A percentile compares a stretch with the other conserved stretches of the same genome.
Evolutionary conservation across 2,113 vertebrate species (phyloP).

Genomic region (Psittacus erithacus): DNA sequence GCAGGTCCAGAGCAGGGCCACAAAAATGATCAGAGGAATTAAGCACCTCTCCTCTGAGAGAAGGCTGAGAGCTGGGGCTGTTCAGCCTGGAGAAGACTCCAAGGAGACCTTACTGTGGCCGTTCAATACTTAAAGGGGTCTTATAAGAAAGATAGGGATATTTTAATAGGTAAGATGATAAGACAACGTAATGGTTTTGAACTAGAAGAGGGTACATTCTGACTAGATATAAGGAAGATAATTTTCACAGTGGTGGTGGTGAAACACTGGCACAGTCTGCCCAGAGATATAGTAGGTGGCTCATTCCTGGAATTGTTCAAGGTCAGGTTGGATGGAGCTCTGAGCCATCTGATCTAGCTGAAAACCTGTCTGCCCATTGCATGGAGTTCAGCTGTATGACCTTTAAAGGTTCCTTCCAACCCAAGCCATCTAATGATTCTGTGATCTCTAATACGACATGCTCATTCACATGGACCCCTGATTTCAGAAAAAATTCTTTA

Average conservation of each 20-base stretch:
- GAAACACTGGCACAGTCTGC: not conserved
- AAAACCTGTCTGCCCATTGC: too few species aligned
- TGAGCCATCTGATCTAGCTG: rapidly evolving
- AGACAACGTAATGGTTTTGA: not conserved
- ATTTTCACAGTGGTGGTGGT: not conserved
- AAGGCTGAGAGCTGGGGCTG: not conserved
- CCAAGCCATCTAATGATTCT: not conserved
- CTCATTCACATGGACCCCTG: not conserved
- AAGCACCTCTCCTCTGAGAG: not conserved
- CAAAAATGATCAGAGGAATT: not conserved
- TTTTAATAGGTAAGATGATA: not conserved
- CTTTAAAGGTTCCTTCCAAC: not conserved
- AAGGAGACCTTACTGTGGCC: not conserved
- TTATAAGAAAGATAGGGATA: not conserved
- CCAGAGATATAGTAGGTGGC: not conserved
- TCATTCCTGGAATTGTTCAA: not conserved
- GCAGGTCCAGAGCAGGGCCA: rapidly evolving
- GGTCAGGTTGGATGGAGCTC: not conserved
- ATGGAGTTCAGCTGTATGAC: not conserved
- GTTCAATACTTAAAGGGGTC: not conserved
- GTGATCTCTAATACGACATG: not conserved
- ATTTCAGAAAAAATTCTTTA: not conserved
- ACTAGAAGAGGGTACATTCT: not conserved
- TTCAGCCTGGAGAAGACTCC: not conserved
- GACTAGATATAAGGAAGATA: not conserved